Evolutionary conservation across 2,888 invertebrate species (phyloP).

Genomic region (Seira musarum): DNA sequence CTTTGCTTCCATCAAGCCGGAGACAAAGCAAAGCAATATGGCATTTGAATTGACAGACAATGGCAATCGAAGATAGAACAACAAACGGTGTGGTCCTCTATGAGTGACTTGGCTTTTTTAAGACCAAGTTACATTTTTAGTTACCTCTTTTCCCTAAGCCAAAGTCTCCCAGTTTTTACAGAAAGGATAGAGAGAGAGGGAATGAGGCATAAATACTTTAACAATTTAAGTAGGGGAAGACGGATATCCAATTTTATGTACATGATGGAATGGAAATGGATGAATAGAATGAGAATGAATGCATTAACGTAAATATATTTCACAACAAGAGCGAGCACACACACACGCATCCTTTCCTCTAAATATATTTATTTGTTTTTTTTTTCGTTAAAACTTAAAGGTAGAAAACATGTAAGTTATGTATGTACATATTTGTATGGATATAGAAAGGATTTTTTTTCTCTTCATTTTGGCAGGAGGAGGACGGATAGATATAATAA

Average conservation of each 20-base stretch:
- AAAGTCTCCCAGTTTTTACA: conserved; percentile 28
- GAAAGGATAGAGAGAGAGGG: conserved; percentile 33
- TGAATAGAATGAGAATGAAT: conserved; percentile 35
- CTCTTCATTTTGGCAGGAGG: conserved; percentile 15
- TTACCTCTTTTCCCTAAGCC: background rate
- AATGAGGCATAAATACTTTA: conserved; percentile 43
- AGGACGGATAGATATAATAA: conserved; percentile 17
- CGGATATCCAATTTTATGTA: conserved; percentile 30
- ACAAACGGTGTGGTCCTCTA: conserved; percentile 1
- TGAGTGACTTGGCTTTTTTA: conserved; percentile 7
- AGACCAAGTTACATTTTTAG: background rate
- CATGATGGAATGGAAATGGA: conserved; percentile 37
- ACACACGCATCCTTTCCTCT: conserved; percentile 26
- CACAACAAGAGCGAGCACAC: conserved; percentile 14
- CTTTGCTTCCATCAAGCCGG: too few species aligned
- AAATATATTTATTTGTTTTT: conserved; percentile 30
- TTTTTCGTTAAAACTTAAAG: conserved; percentile 26
- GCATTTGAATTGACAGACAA: too few species aligned
- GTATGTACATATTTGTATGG: background rate
- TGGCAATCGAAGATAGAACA: background rate
- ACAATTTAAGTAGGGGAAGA: conserved; percentile 30
- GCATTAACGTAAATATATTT: conserved; percentile 13
- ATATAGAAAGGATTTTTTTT: background rate
- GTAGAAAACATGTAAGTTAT: conserved; percentile 12
- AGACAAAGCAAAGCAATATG: too few species aligned